Percentiles rank a stretch among this genome's conserved stretches.
Evolutionary conservation across 2,113 vertebrate genomes (phyloP).

Genomic region (Campylorhamphus procurvoides): DNA sequence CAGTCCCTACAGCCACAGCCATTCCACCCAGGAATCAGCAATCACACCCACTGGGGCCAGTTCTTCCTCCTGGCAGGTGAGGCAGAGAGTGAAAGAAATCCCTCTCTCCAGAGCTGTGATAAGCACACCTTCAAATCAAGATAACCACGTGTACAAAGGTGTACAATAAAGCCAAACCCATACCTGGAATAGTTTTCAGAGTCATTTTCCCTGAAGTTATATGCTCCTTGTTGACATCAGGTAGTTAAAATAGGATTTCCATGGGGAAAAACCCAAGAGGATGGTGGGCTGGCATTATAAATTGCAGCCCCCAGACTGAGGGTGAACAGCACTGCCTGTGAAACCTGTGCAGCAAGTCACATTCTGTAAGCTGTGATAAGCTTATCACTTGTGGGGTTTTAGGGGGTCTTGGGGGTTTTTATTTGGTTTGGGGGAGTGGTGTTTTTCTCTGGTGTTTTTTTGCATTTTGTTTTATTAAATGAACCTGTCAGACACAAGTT

Average conservation of each 20-base stretch:
- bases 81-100: not conserved
- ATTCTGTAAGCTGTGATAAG: slow-evolving; percentile 16
- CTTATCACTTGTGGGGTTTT: not conserved
- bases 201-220: not conserved
- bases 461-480: not conserved
- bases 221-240: not conserved
- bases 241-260: not conserved
- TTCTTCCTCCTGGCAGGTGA: not conserved
- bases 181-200: not conserved
- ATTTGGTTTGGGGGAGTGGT: not conserved
- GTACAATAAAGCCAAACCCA: not conserved
- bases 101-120: not conserved
- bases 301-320: not conserved
- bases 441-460: not conserved
- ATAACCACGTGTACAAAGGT: not conserved
- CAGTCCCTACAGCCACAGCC: fast-evolving
- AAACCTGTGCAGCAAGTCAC: slow-evolving; percentile 36
- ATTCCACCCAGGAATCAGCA: not conserved
- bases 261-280: not conserved
- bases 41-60: not conserved
- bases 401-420: not conserved
- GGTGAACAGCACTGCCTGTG: not conserved
- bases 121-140: not conserved
- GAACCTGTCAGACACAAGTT: not conserved
- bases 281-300: not conserved